Base-by-base conservation (phyloP, 2,797 vertebrate genomes). In the Propithecus perrieri region DNA sequence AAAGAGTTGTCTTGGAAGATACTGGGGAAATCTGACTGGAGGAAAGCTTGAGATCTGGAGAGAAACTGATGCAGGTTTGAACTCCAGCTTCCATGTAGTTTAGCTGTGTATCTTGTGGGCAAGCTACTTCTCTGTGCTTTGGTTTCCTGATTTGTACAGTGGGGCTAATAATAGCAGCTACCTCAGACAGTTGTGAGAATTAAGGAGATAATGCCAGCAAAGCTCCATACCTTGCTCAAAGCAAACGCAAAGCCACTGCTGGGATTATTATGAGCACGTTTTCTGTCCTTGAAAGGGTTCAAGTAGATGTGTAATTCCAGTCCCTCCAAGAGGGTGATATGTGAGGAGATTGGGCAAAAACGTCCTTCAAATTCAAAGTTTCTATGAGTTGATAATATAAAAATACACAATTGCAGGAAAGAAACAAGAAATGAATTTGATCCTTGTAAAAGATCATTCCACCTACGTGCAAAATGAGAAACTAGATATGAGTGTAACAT, bases 391-490 rank as follows among this genome's bases (percentile, higher is more conserved):
- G 63, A 80, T 96, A 65, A 91, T 57, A 95, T 78, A 30, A 72
- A 80, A 90, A 84, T 8, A 67, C 26, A 65, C 8, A 46, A 43
- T 35, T 91, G 30, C 55, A 69, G 8, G 20, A 91, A 83, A 90
- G 15, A 74, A 86, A 72, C 15, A 91, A 85, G 43, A 89, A 79
- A 85, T 43, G 33, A 71, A 96, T 74, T 71, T 83, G 67, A 96
- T 30, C 65, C 83, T 87, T 89, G 61, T 53, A 59, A 96, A 89
- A 93, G 57, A 57, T 69, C 33, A 59, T 48, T 95, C 83, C 41
- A 71, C 10, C 63, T 57, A 69, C 1, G 0, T 11, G 76, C 46
- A 86, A 76, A 43, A 85, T 57, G 72, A 85, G 50, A 87, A 95
- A 15, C n/a, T 65, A 3, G 14, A 1, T 79, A 17, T 26, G 69